Percentiles rank a stretch among this genome's conserved stretches.
Evolutionary conservation across 2,113 vertebrate genomes (phyloP).

Genomic region (Miniopterus natalensis): DNA sequence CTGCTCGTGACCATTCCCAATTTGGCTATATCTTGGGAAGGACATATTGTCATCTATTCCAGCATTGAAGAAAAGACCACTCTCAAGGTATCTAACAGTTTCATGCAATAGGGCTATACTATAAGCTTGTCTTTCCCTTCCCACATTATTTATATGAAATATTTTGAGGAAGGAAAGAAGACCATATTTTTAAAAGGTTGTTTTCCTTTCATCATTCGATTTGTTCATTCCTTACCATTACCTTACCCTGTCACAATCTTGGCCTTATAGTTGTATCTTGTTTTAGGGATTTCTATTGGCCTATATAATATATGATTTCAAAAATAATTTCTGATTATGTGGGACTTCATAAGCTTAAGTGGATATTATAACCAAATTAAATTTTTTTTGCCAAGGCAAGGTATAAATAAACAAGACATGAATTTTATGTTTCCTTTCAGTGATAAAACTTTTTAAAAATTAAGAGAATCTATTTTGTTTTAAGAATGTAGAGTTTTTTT

Average conservation of each 20-base stretch:
- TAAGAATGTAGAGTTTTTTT: constrained; percentile 31
- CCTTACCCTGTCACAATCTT: neutral
- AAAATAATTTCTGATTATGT: constrained; percentile 52
- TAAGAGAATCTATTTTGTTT: constrained; percentile 10
- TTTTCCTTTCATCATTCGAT: constrained; percentile 29
- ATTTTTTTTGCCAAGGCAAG: constrained; percentile 47
- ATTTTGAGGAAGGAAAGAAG: constrained; percentile 20
- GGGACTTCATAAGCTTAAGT: constrained; percentile 30
- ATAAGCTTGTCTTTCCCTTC: neutral
- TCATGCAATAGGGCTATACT: neutral
- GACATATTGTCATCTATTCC: constrained; percentile 95
- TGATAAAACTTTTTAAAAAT: constrained; percentile 28
- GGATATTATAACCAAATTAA: constrained; percentile 27
- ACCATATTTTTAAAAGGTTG: neutral
- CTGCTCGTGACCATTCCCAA: constrained; percentile 93
- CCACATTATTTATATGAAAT: neutral
- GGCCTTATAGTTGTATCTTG: constrained; percentile 6
- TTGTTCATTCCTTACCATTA: constrained; percentile 50
- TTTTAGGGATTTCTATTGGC: constrained; percentile 2
- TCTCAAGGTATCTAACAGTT: constrained; percentile 91
- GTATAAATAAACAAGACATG: neutral
- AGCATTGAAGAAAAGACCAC: constrained; percentile 95
- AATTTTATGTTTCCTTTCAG: constrained; percentile 34
- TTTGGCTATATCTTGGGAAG: constrained; percentile 96
- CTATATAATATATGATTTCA: constrained; percentile 29